Base-by-base conservation (phyloP, 2,888 invertebrate genomes). In the Meghimatium bilineatum region DNA sequence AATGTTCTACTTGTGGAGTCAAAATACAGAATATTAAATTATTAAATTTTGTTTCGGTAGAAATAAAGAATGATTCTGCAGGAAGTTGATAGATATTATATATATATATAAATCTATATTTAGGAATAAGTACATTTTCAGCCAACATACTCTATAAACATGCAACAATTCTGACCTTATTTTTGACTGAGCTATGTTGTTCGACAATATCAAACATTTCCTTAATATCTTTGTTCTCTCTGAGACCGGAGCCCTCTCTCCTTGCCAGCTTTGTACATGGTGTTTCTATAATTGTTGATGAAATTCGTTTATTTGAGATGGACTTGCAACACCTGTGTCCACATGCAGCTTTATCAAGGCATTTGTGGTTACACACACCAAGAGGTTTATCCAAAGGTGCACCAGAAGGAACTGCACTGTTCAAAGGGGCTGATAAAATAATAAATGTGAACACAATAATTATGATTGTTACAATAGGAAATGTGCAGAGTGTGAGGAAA, bases 261-360 rank as follows among this genome's bases (percentile, higher is more conserved):
- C 36, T 76, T 8, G 69, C 1, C 26, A 56, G 36, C 34, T 69
- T 71, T 34, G 69, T n/a, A 71, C n/a, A 3, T 34, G 32, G 34
- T 10, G 56, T 17, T 78, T 67, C 38, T 23, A 71, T 17, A 44
- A 32, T 5, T 32, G 32, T 29, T 49, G 74, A 36, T 49, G 36
- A 12, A 10, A 20, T 49, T 14, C 56, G 36, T 63, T 44, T 66
- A n/a, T 32, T 66, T 34, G 81, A 63, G 44, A 34, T 71, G 26
- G 82, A 81, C 83, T 92, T 92, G 85, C 93, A 93, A 84, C 93
- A 93, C 10, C 89, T 89, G 86, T 93, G 93, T 14, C 87, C 90
- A 88, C 92, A 92, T 6, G 78, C 49, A 8, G 83, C 32, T 83
- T 92, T 93, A 85, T 91, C 89, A 17, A 85, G 81, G 84, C 93